Evolutionary conservation across 2,888 invertebrate genomes (phyloP).

Genomic region (Drosophila subsilvestris): DNA sequence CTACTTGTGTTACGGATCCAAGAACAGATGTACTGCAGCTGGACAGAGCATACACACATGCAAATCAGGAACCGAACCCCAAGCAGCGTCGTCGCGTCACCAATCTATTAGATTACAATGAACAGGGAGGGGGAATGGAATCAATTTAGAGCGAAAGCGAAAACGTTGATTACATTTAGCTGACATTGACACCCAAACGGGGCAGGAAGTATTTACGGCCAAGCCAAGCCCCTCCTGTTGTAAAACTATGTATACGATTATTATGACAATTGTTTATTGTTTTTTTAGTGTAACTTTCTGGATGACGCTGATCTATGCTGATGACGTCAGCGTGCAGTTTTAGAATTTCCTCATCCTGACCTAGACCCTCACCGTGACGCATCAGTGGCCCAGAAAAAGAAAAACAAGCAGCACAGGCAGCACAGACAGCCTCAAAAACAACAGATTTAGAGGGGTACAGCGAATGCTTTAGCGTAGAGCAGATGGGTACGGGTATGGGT

Average conservation of each 20-base stretch:
- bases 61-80: neutral
- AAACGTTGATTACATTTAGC: constrained; percentile 17
- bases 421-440: neutral
- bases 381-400: constrained; percentile 6
- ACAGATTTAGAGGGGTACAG: neutral
- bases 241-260: constrained; percentile 10
- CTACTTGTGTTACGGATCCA: neutral
- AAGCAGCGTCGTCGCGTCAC: neutral
- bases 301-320: neutral
- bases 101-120: constrained; percentile 5
- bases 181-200: constrained; percentile 21
- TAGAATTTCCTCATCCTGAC: neutral
- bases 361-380: constrained; percentile 23
- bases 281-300: neutral
- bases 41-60: neutral
- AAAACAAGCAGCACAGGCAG: constrained; percentile 2
- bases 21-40: neutral
- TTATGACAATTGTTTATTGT: too few species aligned
- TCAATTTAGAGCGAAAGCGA: neutral
- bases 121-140: neutral
- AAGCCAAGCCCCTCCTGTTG: constrained; percentile 23
- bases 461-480: neutral
- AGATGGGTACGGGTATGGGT: neutral
- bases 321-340: neutral
- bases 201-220: constrained; percentile 11